A percentile compares a stretch with the other conserved stretches of the same genome.
phyloP scores from a whole-genome alignment of 2,888 invertebrate species.

The Pseudococcus jackbeardsleyi region DNA sequence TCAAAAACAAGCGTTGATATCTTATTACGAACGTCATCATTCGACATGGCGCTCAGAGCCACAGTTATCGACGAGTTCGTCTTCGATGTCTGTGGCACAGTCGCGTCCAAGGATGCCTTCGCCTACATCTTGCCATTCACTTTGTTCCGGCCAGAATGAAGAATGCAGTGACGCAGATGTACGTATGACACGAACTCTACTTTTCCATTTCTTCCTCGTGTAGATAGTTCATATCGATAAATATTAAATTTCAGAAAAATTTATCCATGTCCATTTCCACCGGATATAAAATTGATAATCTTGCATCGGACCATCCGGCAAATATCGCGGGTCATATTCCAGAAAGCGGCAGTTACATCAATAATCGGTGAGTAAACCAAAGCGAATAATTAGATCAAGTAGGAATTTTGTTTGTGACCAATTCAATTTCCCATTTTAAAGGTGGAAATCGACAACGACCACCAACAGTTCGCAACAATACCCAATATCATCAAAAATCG shows the following conservation, averaged over 20 bases:
- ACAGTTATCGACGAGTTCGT: slow-evolving; percentile 71
- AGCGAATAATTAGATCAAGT: neutral
- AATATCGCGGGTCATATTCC: neutral
- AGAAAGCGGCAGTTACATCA: slow-evolving; percentile 15
- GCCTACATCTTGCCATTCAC: slow-evolving; percentile 73
- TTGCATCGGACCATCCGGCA: neutral
- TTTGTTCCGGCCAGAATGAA: slow-evolving; percentile 78
- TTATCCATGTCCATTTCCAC: neutral
- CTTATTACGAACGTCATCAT: slow-evolving; percentile 84
- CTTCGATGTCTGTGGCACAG: slow-evolving; percentile 67
- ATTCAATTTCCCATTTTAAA: slow-evolving; percentile 68
- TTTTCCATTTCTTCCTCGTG: neutral
- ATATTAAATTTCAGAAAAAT: neutral
- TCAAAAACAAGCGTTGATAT: slow-evolving; percentile 85
- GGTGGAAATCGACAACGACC: slow-evolving; percentile 75
- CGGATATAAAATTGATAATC: neutral
- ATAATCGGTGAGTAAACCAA: neutral
- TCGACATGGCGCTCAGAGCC: slow-evolving; percentile 75
- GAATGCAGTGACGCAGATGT: slow-evolving; percentile 69
- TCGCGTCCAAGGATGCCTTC: slow-evolving; percentile 68
- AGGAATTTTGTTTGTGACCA: neutral
- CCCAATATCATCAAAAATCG: neutral
- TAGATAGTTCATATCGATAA: neutral
- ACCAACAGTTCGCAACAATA: slow-evolving; percentile 69
- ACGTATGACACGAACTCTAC: neutral